Percentiles rank a stretch among this genome's conserved stretches.
Evolutionary conservation across 2,113 vertebrate species (phyloP).

Genomic region (Rhineura floridana): DNA sequence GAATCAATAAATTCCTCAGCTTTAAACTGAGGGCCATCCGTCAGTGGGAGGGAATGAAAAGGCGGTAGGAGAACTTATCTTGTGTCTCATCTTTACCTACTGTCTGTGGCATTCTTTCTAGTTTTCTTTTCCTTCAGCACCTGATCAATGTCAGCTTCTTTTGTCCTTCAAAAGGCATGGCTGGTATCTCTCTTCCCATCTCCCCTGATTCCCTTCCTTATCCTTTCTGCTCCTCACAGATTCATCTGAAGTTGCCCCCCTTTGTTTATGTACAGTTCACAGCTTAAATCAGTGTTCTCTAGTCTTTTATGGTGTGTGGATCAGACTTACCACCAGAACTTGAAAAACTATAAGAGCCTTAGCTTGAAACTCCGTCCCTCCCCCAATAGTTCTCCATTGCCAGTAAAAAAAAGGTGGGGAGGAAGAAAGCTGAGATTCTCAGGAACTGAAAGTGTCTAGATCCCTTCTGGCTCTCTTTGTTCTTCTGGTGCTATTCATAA

Average conservation of each 20-base stretch:
- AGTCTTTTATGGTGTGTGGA: neutral
- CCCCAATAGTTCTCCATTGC: neutral
- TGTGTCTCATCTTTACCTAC: slow-evolving; percentile 37
- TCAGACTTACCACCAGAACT: neutral
- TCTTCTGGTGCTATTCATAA: neutral
- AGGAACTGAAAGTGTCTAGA: neutral
- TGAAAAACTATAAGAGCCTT: neutral
- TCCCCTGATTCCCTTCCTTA: neutral
- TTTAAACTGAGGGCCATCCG: slow-evolving; percentile 64
- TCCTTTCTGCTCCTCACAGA: slow-evolving; percentile 2
- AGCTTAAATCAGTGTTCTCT: neutral
- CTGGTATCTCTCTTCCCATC: slow-evolving; percentile 1
- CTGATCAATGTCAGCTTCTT: slow-evolving; percentile 12
- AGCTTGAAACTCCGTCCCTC: neutral
- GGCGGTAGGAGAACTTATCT: slow-evolving; percentile 44
- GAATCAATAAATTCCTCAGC: slow-evolving; percentile 73
- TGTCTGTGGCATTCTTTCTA: slow-evolving; percentile 26
- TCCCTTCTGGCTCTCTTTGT: neutral
- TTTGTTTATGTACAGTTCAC: neutral
- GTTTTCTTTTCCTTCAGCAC: neutral
- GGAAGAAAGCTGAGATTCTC: neutral
- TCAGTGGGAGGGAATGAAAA: slow-evolving; percentile 61
- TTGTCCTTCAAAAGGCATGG: slow-evolving; percentile 2
- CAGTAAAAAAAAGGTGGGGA: neutral
- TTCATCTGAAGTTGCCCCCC: neutral